Conservation (phyloP, 1,140 invertebrate species). For the Meloidogyne hapla region DNA sequence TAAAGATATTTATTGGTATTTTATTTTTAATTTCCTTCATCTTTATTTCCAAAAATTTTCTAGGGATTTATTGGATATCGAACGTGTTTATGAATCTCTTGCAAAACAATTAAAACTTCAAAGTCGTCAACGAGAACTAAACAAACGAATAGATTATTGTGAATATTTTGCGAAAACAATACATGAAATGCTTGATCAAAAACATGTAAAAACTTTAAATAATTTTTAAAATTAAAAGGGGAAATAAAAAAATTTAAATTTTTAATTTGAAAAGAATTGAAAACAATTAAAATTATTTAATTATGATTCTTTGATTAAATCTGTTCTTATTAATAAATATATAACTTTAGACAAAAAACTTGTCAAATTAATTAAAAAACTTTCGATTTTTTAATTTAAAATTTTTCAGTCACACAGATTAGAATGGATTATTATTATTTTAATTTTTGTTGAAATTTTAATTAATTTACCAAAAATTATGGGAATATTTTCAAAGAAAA, state of each 20-base stretch:
- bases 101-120: slow-evolving; percentile 21
- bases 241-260: neutral
- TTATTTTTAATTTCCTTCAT: neutral
- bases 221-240: no score
- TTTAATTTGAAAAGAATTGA: no score
- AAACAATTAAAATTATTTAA: no score
- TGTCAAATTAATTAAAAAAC: no score
- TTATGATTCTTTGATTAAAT: no score
- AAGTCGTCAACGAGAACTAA: neutral
- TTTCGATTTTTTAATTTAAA: no score
- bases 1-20: slow-evolving; percentile 25
- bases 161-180: slow-evolving; percentile 27
- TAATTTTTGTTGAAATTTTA: neutral
- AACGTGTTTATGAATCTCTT: slow-evolving; percentile 13
- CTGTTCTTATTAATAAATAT: no score
- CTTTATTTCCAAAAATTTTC: neutral
- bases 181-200: slow-evolving; percentile 12
- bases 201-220: slow-evolving; percentile 4
- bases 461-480: slow-evolving; percentile 10
- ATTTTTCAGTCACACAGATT: neutral
- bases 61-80: slow-evolving; percentile 26
- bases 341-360: no score
- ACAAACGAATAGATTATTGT: slow-evolving; percentile 20
- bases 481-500: neutral
- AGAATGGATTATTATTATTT: neutral